Conservation (phyloP, 1,140 invertebrate species). For the Brachionus manjavacas region DNA sequence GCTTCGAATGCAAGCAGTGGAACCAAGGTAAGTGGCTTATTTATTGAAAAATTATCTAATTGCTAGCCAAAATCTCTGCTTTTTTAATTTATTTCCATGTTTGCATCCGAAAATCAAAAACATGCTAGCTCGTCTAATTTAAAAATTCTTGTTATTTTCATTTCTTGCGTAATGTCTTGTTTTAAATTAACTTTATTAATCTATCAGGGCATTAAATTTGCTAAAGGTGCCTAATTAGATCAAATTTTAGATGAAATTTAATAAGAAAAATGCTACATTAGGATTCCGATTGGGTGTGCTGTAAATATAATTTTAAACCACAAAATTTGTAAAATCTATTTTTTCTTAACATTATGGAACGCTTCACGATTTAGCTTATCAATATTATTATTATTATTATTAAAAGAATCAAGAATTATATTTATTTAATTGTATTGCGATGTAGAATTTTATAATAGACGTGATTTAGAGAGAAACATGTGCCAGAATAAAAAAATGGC, state of each 20-base stretch:
- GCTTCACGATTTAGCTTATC: no score
- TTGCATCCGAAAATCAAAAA: background rate
- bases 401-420: background rate
- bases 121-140: background rate
- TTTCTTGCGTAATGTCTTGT: background rate
- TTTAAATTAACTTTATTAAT: background rate
- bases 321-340: background rate
- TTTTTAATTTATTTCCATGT: background rate
- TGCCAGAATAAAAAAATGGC: background rate
- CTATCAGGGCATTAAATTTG: background rate
- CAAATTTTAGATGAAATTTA: background rate
- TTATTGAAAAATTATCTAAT: background rate
- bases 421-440: background rate
- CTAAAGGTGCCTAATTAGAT: background rate
- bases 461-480: background rate
- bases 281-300: background rate
- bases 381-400: no score
- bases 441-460: background rate
- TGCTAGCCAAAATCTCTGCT: no score
- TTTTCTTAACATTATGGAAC: background rate
- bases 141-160: background rate
- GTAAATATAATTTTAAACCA: background rate
- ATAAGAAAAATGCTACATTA: background rate
- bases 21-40: conserved; percentile 11
- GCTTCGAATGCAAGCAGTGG: conserved; percentile 39